These are phyloP conservation scores for Dasypogon diadema DNA, from an alignment of 2,888 invertebrate genomes.

Conservation along the genomic window DNA sequence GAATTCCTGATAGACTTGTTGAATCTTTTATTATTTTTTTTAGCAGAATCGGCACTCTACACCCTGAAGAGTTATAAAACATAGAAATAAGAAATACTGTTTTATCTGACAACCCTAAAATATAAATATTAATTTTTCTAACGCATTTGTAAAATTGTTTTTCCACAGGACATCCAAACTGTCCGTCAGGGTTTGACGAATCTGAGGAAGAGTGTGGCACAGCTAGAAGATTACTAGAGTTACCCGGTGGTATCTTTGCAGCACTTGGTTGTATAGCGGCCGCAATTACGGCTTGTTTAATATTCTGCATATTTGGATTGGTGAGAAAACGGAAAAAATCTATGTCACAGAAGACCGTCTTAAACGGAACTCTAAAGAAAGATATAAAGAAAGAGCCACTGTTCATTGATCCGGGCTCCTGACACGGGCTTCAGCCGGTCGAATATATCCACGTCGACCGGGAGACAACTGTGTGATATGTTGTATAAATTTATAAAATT, in stretches of 20 bases:
- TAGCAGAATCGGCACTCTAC: too few species aligned
- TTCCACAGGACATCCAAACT: slow-evolving; percentile 70
- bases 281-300: slow-evolving; percentile 71
- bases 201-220: slow-evolving; percentile 76
- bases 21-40: too few species aligned
- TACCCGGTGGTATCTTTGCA: slow-evolving; percentile 71
- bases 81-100: too few species aligned
- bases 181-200: slow-evolving; percentile 79
- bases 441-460: slow-evolving; percentile 94
- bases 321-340: slow-evolving; percentile 72
- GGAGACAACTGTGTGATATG: slow-evolving; percentile 89
- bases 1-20: too few species aligned
- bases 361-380: slow-evolving; percentile 72
- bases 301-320: slow-evolving; percentile 73
- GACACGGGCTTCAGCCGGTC: slow-evolving; percentile 91
- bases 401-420: slow-evolving; percentile 75
- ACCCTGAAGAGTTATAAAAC: too few species aligned
- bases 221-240: slow-evolving; percentile 70
- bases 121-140: too few species aligned
- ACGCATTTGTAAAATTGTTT: background rate
- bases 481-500: slow-evolving; percentile 59
- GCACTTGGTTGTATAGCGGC: slow-evolving; percentile 73
- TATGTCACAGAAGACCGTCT: slow-evolving; percentile 70
- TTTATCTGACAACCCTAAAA: too few species aligned
- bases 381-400: slow-evolving; percentile 71